Evolutionary conservation across 1,140 invertebrate species (phyloP).

Genomic region (Paralvinella palmiformis): DNA sequence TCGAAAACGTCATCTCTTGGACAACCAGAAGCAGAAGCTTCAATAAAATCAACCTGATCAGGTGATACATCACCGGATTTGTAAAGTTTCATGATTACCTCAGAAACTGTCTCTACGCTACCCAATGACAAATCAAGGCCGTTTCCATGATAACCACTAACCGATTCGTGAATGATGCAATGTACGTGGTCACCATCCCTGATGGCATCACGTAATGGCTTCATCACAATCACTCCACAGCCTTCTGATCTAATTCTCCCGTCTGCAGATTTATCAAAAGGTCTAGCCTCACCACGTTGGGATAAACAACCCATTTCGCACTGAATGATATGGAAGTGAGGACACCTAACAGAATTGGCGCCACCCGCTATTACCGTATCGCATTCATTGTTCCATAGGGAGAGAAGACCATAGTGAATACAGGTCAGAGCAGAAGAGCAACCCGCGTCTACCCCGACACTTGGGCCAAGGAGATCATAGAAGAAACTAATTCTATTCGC

Average conservation of each 20-base stretch:
- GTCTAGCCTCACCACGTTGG: neutral
- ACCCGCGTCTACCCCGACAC: neutral
- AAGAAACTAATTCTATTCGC: neutral
- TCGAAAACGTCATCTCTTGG: neutral
- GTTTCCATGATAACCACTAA: neutral
- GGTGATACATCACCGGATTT: neutral
- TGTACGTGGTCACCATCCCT: neutral
- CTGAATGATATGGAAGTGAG: neutral
- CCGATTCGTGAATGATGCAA: neutral
- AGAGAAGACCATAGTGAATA: neutral
- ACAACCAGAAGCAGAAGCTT: neutral
- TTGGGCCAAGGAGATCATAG: neutral
- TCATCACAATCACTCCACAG: neutral
- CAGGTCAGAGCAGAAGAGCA: neutral
- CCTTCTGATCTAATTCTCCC: neutral
- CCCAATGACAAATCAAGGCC: neutral
- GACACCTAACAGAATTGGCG: neutral
- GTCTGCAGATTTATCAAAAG: neutral
- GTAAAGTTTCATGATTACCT: neutral
- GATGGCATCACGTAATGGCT: neutral
- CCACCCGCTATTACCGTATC: neutral
- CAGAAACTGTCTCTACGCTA: neutral
- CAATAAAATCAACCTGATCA: neutral
- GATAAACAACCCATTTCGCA: neutral
- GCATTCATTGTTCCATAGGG: neutral